phyloP scores from a whole-genome alignment of 1,140 invertebrate genomes.

The Caerostris darwini region DNA sequence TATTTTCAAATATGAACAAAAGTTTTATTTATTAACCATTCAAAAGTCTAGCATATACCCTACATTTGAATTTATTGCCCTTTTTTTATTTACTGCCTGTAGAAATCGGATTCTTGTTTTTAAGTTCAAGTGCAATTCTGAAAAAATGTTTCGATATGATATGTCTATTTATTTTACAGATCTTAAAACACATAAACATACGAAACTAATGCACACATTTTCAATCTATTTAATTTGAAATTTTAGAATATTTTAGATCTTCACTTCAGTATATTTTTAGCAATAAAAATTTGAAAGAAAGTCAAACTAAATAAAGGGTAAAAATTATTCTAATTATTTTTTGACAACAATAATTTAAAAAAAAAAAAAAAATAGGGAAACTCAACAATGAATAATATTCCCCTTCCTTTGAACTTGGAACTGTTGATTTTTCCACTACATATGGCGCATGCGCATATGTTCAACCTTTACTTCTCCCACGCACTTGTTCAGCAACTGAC shows the following conservation, averaged over 20 bases:
- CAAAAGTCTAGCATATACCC: neutral
- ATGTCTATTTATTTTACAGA: too few species aligned
- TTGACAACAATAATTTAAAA: neutral
- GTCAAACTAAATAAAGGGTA: neutral
- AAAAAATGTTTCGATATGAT: too few species aligned
- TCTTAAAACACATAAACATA: too few species aligned
- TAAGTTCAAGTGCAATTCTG: too few species aligned
- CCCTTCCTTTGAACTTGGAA: neutral
- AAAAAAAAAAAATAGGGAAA: neutral
- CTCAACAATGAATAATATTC: neutral
- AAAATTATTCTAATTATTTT: neutral
- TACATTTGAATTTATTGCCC: neutral
- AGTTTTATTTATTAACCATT: neutral
- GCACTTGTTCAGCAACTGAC: neutral
- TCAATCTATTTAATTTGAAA: too few species aligned
- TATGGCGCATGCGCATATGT: neutral
- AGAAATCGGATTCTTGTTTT: too few species aligned
- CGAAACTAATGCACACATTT: too few species aligned
- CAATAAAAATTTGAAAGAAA: neutral
- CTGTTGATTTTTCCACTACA: neutral
- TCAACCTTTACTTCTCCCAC: neutral
- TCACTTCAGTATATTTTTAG: neutral
- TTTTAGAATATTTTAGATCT: neutral
- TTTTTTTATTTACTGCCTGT: neutral
- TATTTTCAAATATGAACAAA: neutral